A percentile compares a stretch with the other conserved stretches of the same genome.
Conservation (phyloP, 2,888 invertebrate species). For the Galeopsomyia nigrocyanea region DNA sequence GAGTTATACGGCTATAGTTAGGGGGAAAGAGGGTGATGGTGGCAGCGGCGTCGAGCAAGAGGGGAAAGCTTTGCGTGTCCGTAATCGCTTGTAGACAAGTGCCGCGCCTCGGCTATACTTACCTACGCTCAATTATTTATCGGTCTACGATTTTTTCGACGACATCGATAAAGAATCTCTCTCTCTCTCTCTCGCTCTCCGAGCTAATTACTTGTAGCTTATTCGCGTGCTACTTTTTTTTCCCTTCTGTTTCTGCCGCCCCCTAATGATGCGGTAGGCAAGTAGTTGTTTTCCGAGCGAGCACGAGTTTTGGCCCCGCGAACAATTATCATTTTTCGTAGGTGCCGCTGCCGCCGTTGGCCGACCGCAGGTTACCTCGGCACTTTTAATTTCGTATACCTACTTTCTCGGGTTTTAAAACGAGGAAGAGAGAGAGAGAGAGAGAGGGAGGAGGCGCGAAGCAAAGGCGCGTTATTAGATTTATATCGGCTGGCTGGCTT, state of each 20-base stretch:
- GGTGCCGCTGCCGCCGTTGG: too few species aligned
- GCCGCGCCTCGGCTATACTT: constrained; percentile 47
- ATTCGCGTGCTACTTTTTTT: too few species aligned
- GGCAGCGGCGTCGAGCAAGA: background rate
- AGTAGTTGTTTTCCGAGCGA: too few species aligned
- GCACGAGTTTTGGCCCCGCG: background rate
- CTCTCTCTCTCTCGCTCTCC: too few species aligned
- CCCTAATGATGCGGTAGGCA: too few species aligned
- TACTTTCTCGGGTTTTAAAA: constrained; percentile 43
- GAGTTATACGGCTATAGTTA: background rate
- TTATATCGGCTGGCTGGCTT: constrained; percentile 53
- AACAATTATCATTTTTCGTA: constrained; percentile 17
- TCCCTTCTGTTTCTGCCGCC: too few species aligned
- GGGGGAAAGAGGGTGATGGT: background rate
- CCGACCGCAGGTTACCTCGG: constrained; percentile 53
- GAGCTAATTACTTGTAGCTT: too few species aligned
- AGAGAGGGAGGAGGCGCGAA: constrained; percentile 26
- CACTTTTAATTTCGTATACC: constrained; percentile 57
- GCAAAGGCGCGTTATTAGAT: constrained; percentile 57
- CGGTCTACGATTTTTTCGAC: constrained; percentile 38
- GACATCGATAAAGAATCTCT: constrained; percentile 1
- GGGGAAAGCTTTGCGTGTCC: constrained; percentile 37
- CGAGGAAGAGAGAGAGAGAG: background rate
- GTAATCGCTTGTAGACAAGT: constrained; percentile 45
- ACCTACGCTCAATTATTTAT: constrained; percentile 55